phyloP scores from a whole-genome alignment of 2,797 vertebrate genomes.

The Ceryle rudis region DNA sequence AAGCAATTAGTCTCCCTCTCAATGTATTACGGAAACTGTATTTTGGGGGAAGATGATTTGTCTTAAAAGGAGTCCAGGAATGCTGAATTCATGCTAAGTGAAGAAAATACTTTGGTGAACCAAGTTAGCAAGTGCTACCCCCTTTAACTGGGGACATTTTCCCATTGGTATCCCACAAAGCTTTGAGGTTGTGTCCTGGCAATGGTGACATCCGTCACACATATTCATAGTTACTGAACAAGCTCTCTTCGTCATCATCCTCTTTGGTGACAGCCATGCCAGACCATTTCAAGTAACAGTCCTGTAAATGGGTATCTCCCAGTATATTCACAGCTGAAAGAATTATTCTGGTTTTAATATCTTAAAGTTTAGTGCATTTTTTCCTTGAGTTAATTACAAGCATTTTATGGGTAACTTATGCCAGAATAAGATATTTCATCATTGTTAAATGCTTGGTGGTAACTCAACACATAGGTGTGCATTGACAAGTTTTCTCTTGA shows the following conservation, averaged over 20 bases:
- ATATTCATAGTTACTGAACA: background rate
- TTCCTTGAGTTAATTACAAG: slow-evolving; percentile 14
- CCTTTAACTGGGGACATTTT: background rate
- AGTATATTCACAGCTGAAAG: background rate
- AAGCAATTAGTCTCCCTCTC: background rate
- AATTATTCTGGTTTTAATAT: background rate
- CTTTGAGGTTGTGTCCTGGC: background rate
- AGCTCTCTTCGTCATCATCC: background rate
- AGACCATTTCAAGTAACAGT: background rate
- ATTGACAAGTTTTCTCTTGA: slow-evolving; percentile 63
- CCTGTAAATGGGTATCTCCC: background rate
- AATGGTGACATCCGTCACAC: background rate
- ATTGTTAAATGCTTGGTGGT: background rate
- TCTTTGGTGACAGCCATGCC: background rate
- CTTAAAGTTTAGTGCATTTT: slow-evolving; percentile 1
- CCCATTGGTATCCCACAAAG: accelerated
- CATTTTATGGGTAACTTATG: background rate
- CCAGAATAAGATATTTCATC: slow-evolving; percentile 44
- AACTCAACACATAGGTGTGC: slow-evolving; percentile 31
- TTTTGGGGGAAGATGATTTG: background rate
- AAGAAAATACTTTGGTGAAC: background rate
- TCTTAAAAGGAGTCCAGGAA: background rate
- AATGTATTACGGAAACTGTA: background rate
- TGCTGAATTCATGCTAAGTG: background rate
- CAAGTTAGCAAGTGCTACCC: background rate